phyloP scores from a whole-genome alignment of 1,140 invertebrate species.

The Harlomillsia oculata region DNA sequence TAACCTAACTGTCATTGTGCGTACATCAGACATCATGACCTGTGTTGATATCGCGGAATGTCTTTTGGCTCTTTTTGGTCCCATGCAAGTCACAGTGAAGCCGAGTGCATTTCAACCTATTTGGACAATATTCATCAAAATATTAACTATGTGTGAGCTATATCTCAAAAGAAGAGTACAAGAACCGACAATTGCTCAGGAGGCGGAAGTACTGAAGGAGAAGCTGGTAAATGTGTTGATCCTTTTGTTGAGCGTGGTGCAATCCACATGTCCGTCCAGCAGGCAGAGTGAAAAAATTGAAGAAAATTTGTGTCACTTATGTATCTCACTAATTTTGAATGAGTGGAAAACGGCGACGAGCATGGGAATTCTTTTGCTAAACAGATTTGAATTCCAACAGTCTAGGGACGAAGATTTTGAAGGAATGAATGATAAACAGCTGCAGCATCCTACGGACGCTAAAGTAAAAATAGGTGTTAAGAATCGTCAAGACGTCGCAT shows the following conservation, averaged over 20 bases:
- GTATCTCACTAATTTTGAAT: too few species aligned
- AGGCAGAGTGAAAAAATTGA: too few species aligned
- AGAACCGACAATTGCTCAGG: neutral
- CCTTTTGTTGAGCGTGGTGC: neutral
- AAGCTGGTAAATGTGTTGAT: constrained; percentile 13
- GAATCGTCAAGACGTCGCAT: neutral
- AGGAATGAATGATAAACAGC: neutral
- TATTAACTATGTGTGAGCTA: constrained; percentile 6
- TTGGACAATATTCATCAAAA: constrained; percentile 8
- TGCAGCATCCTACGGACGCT: neutral
- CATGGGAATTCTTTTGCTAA: too few species aligned
- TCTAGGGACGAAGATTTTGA: too few species aligned
- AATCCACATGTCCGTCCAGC: too few species aligned
- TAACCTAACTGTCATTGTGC: neutral
- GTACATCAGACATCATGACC: neutral
- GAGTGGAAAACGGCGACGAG: too few species aligned
- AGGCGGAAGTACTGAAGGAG: neutral
- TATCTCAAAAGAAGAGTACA: constrained; percentile 9
- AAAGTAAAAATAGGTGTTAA: neutral
- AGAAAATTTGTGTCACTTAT: too few species aligned
- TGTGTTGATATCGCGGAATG: neutral
- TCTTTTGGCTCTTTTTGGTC: neutral
- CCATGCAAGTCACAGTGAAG: neutral
- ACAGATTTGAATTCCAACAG: too few species aligned
- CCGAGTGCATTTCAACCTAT: constrained; percentile 1